Conservation (phyloP, 2,113 vertebrate genomes). For the Sinocyclocheilus maitianheensis region DNA sequence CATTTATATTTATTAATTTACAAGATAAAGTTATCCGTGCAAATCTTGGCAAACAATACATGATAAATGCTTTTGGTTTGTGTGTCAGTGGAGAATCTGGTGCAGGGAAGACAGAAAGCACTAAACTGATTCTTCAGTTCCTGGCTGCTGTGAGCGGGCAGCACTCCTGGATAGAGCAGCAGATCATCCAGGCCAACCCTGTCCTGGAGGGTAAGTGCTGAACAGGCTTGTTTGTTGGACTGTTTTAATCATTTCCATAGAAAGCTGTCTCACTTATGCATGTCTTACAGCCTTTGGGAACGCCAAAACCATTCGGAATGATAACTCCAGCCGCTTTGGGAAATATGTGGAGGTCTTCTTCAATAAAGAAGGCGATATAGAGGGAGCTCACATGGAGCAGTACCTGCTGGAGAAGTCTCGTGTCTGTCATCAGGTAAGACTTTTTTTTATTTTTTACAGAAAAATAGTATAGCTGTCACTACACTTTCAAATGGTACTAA, state of each 20-base stretch:
- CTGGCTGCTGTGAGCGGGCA: constrained; percentile 88
- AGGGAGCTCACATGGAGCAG: constrained; percentile 88
- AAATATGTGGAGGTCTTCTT: constrained; percentile 95
- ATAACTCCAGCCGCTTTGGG: constrained; percentile 98
- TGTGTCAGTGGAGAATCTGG: constrained; percentile 89
- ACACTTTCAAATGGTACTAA: background rate
- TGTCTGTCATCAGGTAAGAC: constrained; percentile 87
- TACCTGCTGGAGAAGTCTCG: constrained; percentile 96
- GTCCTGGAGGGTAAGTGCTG: constrained; percentile 86
- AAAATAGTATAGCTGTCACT: background rate
- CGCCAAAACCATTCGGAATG: constrained; percentile 90
- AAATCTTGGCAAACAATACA: background rate
- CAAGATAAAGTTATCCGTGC: background rate
- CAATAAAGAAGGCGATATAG: constrained; percentile 81
- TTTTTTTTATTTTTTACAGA: background rate
- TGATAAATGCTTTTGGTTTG: background rate
- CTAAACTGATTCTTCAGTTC: constrained; percentile 92
- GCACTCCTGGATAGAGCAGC: constrained; percentile 88
- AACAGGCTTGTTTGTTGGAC: background rate
- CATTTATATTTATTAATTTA: background rate
- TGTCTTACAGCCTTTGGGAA: constrained; percentile 88
- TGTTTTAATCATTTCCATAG: background rate
- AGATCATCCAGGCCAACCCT: constrained; percentile 93
- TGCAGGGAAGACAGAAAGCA: constrained; percentile 94
- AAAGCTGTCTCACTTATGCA: background rate